phyloP scores from a whole-genome alignment of 2,797 vertebrate genomes.

The Xyrichtys novacula region DNA sequence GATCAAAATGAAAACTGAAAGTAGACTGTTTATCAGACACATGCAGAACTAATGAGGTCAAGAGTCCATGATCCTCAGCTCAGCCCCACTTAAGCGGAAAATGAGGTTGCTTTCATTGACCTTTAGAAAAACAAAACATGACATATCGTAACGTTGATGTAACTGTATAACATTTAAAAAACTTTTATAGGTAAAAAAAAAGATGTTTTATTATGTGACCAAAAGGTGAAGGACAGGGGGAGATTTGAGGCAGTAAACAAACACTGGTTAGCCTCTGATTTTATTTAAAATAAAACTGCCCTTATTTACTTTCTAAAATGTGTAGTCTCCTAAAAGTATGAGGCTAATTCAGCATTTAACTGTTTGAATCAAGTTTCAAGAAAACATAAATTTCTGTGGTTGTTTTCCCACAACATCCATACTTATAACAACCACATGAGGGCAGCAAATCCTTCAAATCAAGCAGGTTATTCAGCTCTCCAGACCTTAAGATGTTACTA shows the following conservation, averaged over 20 bases:
- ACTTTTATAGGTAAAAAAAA: too few species aligned
- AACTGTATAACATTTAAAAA: too few species aligned
- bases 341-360: background rate
- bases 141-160: too few species aligned
- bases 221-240: too few species aligned
- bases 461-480: background rate
- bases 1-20: conserved; percentile 1
- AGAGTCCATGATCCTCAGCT: background rate
- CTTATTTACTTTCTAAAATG: too few species aligned
- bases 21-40: background rate
- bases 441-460: conserved; percentile 51
- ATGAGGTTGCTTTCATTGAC: too few species aligned
- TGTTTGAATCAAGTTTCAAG: background rate
- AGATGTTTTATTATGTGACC: too few species aligned
- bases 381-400: background rate
- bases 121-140: too few species aligned
- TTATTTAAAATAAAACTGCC: too few species aligned
- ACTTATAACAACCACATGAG: conserved; percentile 49
- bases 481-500: background rate
- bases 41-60: background rate
- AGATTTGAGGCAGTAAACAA: too few species aligned
- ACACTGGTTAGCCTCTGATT: too few species aligned
- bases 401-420: background rate
- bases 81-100: background rate
- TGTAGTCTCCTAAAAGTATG: background rate